phyloP scores from a whole-genome alignment of 53 echinoderm and acorn worm species.

The Henricia sp. region DNA sequence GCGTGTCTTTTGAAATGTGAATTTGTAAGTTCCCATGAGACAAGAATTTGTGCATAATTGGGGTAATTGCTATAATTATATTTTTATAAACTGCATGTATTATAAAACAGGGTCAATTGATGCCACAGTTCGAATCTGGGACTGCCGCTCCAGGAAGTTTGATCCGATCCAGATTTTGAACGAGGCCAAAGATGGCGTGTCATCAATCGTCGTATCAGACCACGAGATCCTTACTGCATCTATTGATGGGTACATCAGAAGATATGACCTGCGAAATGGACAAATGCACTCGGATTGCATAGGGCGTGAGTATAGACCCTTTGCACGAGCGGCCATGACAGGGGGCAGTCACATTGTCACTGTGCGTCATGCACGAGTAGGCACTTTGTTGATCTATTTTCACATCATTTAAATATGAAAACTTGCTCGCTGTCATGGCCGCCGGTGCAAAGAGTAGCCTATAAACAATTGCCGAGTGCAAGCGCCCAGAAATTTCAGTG shows the following conservation, averaged over 20 bases:
- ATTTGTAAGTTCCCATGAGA: not conserved
- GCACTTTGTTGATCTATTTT: too few species aligned
- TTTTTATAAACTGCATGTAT: not conserved
- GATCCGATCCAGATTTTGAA: slow-evolving; percentile 87
- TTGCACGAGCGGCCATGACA: too few species aligned
- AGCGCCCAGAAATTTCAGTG: too few species aligned
- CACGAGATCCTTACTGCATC: slow-evolving; percentile 89
- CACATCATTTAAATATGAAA: too few species aligned
- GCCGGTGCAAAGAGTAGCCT: too few species aligned
- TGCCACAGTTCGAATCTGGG: slow-evolving; percentile 86
- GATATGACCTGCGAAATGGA: slow-evolving; percentile 92
- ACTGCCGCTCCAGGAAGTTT: slow-evolving; percentile 86
- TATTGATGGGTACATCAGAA: slow-evolving; percentile 82
- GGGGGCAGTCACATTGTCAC: too few species aligned
- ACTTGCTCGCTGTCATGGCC: too few species aligned
- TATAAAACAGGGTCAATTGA: slow-evolving; percentile 84
- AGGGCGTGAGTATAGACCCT: slow-evolving; percentile 82
- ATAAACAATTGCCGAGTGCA: too few species aligned
- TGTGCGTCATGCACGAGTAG: too few species aligned
- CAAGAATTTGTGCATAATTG: not conserved
- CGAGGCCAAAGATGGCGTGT: slow-evolving; percentile 89
- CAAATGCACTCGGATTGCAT: slow-evolving; percentile 83
- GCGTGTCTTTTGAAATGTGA: too few species aligned
- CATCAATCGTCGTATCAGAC: slow-evolving; percentile 84
- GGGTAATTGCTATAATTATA: slow-evolving; percentile 2